Percentiles rank a stretch among this genome's conserved stretches.
phyloP scores from a whole-genome alignment of 2,113 vertebrate species.

The Scytalopus superciliaris region DNA sequence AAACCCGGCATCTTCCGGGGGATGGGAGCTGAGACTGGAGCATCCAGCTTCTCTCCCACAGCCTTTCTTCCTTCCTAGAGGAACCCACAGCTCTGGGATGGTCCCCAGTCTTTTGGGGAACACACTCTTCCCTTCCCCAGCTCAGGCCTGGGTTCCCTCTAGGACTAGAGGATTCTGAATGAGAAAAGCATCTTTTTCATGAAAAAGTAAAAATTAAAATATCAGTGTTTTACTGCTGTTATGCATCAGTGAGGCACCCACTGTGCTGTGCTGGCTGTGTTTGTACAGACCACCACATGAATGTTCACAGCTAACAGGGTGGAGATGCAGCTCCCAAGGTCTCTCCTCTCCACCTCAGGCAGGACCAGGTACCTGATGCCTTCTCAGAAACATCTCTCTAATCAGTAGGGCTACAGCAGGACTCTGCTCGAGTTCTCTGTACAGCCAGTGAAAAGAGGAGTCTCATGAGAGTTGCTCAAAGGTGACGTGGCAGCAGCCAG shows the following conservation, averaged over 20 bases:
- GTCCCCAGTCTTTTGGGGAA: background rate
- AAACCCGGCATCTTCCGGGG: background rate
- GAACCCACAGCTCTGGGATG: background rate
- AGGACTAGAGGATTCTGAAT: background rate
- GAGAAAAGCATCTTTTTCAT: background rate
- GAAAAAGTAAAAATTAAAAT: background rate
- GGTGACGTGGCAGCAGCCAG: background rate
- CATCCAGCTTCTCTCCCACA: background rate
- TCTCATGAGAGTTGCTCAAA: background rate
- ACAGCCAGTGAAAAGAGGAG: background rate
- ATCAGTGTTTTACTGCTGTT: background rate
- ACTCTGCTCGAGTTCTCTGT: background rate
- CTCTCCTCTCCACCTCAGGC: background rate
- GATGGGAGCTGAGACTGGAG: background rate
- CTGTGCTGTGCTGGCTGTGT: background rate
- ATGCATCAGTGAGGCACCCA: background rate
- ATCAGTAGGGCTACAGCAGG: background rate
- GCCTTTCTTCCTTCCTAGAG: background rate
- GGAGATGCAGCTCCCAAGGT: background rate
- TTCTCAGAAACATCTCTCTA: background rate
- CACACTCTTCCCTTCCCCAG: background rate
- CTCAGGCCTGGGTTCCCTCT: background rate
- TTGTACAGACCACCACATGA: rapidly evolving
- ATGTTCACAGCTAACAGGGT: rapidly evolving
- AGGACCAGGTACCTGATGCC: background rate